These are phyloP conservation scores for Bubo scandiacus DNA, from an alignment of 2,113 vertebrate genomes.

Conservation along the genomic window DNA sequence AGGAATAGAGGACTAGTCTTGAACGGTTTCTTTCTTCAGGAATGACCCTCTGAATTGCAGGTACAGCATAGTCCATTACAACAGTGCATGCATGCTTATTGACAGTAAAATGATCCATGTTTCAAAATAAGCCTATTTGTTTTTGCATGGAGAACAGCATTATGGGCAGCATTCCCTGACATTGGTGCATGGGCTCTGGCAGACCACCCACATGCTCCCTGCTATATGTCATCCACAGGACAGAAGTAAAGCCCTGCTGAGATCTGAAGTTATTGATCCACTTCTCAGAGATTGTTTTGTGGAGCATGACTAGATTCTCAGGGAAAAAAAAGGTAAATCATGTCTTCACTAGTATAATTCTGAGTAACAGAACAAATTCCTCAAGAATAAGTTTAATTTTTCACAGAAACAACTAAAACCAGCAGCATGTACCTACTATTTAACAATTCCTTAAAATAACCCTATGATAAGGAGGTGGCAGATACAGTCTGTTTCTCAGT, in stretches of 20 bases:
- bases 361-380: conserved; percentile 1
- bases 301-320: neutral
- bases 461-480: neutral
- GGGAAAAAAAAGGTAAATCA: neutral
- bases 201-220: neutral
- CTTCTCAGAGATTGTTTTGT: neutral
- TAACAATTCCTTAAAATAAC: conserved; percentile 18
- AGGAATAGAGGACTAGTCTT: neutral
- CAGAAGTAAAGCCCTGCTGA: neutral
- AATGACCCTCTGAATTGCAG: neutral
- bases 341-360: neutral
- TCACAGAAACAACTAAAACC: conserved; percentile 1
- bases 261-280: neutral
- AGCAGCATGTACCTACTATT: neutral
- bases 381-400: neutral
- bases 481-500: neutral
- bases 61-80: neutral
- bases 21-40: neutral
- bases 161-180: neutral
- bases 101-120: neutral
- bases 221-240: neutral
- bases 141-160: neutral
- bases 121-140: neutral
- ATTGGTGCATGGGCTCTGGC: neutral
- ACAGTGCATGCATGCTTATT: fast-evolving